Evolutionary conservation across 1,140 invertebrate species (phyloP).

Genomic region (Drosophila pectinifera): DNA sequence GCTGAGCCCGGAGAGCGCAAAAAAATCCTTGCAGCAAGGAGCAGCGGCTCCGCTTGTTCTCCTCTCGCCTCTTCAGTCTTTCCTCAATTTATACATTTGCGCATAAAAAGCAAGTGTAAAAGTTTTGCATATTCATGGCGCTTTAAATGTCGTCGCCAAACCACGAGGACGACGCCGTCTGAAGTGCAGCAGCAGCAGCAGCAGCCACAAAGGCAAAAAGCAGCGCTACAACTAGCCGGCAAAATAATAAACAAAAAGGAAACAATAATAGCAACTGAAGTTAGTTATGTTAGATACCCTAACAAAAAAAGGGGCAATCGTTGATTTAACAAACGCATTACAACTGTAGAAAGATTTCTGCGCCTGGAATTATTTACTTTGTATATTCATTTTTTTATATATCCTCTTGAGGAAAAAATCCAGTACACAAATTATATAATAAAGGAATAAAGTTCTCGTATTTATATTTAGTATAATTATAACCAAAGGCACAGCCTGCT

Average conservation of each 20-base stretch:
- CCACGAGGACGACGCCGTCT: slow-evolving; percentile 58
- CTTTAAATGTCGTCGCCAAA: slow-evolving; percentile 79
- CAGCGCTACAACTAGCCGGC: slow-evolving; percentile 33
- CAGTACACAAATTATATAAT: neutral
- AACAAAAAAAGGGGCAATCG: neutral
- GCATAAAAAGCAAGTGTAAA: slow-evolving; percentile 74
- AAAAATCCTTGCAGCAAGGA: slow-evolving; percentile 45
- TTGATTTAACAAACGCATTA: neutral
- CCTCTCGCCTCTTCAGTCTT: slow-evolving; percentile 25
- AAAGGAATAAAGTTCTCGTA: neutral
- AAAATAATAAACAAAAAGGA: slow-evolving; percentile 9
- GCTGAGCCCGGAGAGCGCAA: slow-evolving; percentile 39
- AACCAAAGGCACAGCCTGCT: too few relatives aligned
- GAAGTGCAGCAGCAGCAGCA: slow-evolving; percentile 70
- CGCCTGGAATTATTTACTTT: too few relatives aligned
- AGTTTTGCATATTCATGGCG: slow-evolving; percentile 83
- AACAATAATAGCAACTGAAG: slow-evolving; percentile 38
- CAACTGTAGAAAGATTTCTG: neutral
- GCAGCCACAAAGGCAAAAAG: slow-evolving; percentile 74
- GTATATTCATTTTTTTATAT: too few relatives aligned
- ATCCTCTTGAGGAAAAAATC: too few relatives aligned
- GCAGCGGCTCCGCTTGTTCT: slow-evolving; percentile 41
- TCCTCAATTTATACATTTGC: slow-evolving; percentile 59
- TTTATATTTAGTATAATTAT: neutral
- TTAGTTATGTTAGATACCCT: slow-evolving; percentile 53